These are phyloP conservation scores for Pelusios castaneus DNA, from an alignment of 2,113 vertebrate species.

Conservation along the genomic window DNA sequence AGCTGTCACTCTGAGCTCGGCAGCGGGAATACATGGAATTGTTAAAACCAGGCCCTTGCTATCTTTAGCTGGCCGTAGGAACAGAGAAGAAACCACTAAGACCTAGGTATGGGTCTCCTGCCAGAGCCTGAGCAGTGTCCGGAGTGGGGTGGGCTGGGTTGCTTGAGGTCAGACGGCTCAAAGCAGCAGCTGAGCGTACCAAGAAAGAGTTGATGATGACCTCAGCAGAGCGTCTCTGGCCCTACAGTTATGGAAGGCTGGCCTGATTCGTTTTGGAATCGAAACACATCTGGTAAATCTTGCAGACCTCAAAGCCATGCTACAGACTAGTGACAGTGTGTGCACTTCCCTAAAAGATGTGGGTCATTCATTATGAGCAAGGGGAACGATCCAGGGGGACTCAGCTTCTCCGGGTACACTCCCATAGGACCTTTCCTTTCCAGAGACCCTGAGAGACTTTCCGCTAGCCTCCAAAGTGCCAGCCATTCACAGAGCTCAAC, in stretches of 20 bases:
- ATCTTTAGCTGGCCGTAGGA: slow-evolving; percentile 1
- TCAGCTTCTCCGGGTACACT: not conserved
- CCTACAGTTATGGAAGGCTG: not conserved
- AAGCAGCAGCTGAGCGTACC: not conserved
- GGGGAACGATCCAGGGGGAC: not conserved
- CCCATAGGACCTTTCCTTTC: not conserved
- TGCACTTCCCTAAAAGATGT: not conserved
- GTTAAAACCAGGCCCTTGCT: not conserved
- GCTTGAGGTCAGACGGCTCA: not conserved
- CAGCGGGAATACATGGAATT: not conserved
- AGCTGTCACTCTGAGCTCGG: not conserved
- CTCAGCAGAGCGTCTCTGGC: not conserved
- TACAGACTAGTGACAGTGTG: no score
- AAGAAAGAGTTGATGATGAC: not conserved
- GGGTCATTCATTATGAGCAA: not conserved
- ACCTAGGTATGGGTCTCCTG: not conserved
- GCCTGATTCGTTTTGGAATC: not conserved
- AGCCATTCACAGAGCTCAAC: not conserved
- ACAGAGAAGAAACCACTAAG: not conserved
- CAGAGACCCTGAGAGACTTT: not conserved
- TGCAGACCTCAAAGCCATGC: not conserved
- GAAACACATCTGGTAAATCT: not conserved
- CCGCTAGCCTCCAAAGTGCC: not conserved
- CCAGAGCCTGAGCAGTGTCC: not conserved
- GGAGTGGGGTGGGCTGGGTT: not conserved